phyloP scores from a whole-genome alignment of 2,113 vertebrate species.

The Sceloporus tristichus region DNA sequence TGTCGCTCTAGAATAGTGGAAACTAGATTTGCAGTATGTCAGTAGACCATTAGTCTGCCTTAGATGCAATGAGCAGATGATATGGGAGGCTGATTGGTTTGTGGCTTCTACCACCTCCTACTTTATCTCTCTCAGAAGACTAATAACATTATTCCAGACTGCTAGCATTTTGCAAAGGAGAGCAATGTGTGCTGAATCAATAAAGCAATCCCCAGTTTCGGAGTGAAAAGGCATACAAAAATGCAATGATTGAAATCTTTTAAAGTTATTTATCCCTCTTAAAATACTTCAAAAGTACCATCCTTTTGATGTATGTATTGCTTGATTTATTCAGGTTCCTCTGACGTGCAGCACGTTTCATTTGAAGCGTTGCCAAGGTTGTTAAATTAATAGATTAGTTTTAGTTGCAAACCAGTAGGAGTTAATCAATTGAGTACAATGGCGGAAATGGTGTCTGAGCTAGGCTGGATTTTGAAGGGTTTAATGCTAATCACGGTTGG shows the following conservation, averaged over 20 bases:
- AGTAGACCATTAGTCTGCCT: slow-evolving; percentile 44
- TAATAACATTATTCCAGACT: slow-evolving; percentile 47
- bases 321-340: slow-evolving; percentile 49
- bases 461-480: slow-evolving; percentile 71
- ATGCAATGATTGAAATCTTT: slow-evolving; percentile 40
- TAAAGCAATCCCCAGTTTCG: slow-evolving; percentile 51
- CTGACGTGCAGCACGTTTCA: slow-evolving; percentile 52
- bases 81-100: slow-evolving; percentile 36
- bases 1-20: slow-evolving; percentile 9
- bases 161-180: slow-evolving; percentile 48
- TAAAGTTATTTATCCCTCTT: slow-evolving; percentile 55
- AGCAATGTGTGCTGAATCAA: slow-evolving; percentile 44
- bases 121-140: slow-evolving; percentile 52
- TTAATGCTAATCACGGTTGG: slow-evolving; percentile 67
- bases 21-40: slow-evolving; percentile 28
- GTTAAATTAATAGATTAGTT: slow-evolving; percentile 70
- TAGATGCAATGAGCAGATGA: slow-evolving; percentile 20
- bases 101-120: slow-evolving; percentile 41
- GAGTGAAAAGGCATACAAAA: slow-evolving; percentile 56
- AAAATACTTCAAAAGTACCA: slow-evolving; percentile 44
- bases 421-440: slow-evolving; percentile 69
- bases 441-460: slow-evolving; percentile 62
- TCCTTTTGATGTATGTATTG: slow-evolving; percentile 50
- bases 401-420: slow-evolving; percentile 66
- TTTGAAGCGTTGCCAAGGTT: slow-evolving; percentile 60